A percentile compares a stretch with the other conserved stretches of the same genome.
Evolutionary conservation across 2,113 vertebrate species (phyloP).

Genomic region (Rhinoderma darwinii): DNA sequence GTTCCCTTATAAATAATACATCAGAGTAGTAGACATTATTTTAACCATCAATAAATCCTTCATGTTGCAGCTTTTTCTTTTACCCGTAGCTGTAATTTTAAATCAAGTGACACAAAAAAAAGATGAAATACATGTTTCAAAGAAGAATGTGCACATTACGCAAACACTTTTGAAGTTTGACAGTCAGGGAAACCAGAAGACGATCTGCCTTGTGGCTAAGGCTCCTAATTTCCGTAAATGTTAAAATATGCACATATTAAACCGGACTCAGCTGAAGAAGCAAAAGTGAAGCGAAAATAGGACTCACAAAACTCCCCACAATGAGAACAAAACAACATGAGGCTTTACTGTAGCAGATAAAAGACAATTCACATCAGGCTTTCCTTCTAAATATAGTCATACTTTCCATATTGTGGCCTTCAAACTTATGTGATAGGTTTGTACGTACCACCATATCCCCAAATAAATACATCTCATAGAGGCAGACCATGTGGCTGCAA

Average conservation of each 20-base stretch:
- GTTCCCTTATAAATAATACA: conserved; percentile 26
- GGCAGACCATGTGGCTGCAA: no score
- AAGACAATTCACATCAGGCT: background rate
- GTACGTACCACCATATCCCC: no score
- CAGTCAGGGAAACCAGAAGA: conserved; percentile 33
- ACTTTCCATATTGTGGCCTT: background rate
- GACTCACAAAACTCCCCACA: background rate
- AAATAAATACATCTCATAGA: no score
- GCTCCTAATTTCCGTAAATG: conserved; percentile 42
- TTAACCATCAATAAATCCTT: conserved; percentile 1
- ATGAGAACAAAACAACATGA: conserved; percentile 7
- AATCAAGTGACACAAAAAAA: conserved; percentile 40
- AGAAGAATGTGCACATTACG: conserved; percentile 25
- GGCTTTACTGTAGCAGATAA: conserved; percentile 33
- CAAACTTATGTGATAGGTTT: background rate
- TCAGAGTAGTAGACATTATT: conserved; percentile 16
- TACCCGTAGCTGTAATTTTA: conserved; percentile 30
- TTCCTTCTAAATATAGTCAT: background rate
- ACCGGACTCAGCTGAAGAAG: conserved; percentile 16
- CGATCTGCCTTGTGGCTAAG: conserved; percentile 37
- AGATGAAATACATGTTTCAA: conserved; percentile 50
- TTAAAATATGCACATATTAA: conserved; percentile 56
- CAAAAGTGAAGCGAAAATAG: background rate
- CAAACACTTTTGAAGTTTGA: conserved; percentile 48
- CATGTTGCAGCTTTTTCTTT: conserved; percentile 4